Percentiles rank a stretch among this genome's conserved stretches.
Conservation (phyloP, 2,888 invertebrate genomes). For the Ophioninae sp. region DNA sequence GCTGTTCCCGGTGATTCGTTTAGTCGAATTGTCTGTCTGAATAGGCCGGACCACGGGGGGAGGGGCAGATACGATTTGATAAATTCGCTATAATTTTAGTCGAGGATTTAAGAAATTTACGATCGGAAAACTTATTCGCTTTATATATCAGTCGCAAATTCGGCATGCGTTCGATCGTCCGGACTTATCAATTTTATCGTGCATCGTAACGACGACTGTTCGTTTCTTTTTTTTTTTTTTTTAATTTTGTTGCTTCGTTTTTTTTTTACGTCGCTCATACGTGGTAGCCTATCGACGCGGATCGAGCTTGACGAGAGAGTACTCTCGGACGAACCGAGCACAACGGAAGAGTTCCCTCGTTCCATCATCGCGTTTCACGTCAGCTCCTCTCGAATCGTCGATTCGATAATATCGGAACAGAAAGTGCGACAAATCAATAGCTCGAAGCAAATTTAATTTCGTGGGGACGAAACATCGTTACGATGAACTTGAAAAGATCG, state of each 20-base stretch:
- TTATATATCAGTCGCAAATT: conserved; percentile 29
- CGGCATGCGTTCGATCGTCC: conserved; percentile 31
- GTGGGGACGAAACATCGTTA: neutral
- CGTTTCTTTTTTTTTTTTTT: neutral
- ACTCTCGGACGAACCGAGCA: conserved; percentile 5
- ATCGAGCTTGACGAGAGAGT: neutral
- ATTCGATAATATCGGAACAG: neutral
- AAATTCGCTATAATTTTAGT: neutral
- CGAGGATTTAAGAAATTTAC: conserved; percentile 20
- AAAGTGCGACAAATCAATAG: neutral
- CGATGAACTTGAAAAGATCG: conserved; percentile 13
- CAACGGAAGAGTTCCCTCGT: conserved; percentile 17
- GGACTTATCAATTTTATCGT: conserved; percentile 34
- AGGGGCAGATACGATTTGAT: neutral
- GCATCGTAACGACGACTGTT: conserved; percentile 13
- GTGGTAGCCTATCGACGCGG: conserved; percentile 2
- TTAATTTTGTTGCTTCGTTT: neutral
- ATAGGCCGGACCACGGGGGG: neutral
- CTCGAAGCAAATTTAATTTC: no score
- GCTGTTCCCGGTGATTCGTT: conserved; percentile 11
- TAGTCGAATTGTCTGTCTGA: neutral
- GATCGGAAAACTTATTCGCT: conserved; percentile 6
- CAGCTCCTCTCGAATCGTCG: neutral
- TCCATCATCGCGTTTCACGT: neutral
- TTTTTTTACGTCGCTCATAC: conserved; percentile 7